Percentiles rank a stretch among this genome's conserved stretches.
Conservation (phyloP, 1,140 invertebrate genomes). For the Megalonaias nervosa region DNA sequence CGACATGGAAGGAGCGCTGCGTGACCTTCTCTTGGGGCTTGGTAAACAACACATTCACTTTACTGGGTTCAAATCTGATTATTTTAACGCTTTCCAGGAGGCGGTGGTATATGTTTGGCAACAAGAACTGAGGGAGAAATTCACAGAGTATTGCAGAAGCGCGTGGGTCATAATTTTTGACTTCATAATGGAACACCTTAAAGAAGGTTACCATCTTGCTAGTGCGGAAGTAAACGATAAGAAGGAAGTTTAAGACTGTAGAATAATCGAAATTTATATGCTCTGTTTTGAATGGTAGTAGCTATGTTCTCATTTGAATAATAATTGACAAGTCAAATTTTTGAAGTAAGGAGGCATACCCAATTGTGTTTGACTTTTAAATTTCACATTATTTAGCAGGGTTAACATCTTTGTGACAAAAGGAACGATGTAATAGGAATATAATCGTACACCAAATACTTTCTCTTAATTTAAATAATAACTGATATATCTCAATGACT, state of each 20-base stretch:
- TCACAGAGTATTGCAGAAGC: constrained; percentile 16
- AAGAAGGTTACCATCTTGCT: constrained; percentile 41
- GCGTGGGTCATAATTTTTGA: constrained; percentile 45
- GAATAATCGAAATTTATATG: no score
- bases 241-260: background rate
- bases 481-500: no score
- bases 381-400: no score
- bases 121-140: constrained; percentile 40
- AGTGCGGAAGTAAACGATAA: background rate
- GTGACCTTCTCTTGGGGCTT: constrained; percentile 38
- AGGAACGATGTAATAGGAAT: no score
- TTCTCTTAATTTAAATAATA: no score
- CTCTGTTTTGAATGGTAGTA: no score
- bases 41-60: constrained; percentile 50
- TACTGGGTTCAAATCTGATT: constrained; percentile 44
- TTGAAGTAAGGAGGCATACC: no score
- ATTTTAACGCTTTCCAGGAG: constrained; percentile 45
- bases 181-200: constrained; percentile 50
- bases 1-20: constrained; percentile 35
- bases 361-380: no score
- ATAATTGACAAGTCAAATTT: no score
- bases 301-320: no score
- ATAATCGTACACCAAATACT: no score
- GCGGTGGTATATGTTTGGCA: constrained; percentile 44
- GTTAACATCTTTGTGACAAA: no score